phyloP scores from a whole-genome alignment of 2,888 invertebrate genomes.

The Acleris holmiana region DNA sequence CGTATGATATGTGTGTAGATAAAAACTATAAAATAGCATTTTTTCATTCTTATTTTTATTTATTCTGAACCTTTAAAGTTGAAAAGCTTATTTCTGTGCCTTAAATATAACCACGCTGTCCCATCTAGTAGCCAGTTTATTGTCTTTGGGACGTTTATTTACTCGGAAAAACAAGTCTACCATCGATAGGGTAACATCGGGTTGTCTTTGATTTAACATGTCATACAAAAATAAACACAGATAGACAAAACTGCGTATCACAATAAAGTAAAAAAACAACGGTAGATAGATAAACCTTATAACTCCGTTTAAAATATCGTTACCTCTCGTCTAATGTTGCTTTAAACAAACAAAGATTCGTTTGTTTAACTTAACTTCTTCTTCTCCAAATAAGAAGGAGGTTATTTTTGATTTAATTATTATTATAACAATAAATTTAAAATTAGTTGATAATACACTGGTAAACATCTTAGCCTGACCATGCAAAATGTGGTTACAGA shows the following conservation, averaged over 20 bases:
- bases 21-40: too few relatives aligned
- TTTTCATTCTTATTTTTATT: too few relatives aligned
- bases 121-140: neutral
- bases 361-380: neutral
- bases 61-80: too few relatives aligned
- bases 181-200: neutral
- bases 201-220: neutral
- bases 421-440: neutral
- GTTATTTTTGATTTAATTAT: neutral
- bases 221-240: too few relatives aligned
- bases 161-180: neutral
- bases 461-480: too few relatives aligned
- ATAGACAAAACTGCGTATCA: too few relatives aligned
- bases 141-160: neutral
- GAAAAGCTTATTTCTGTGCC: too few relatives aligned
- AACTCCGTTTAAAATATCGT: neutral
- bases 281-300: too few relatives aligned
- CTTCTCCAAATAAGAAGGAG: conserved; percentile 1
- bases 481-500: too few relatives aligned
- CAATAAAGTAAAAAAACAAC: too few relatives aligned
- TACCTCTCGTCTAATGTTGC: neutral
- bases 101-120: neutral
- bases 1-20: too few relatives aligned
- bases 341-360: neutral
- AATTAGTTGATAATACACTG: too few relatives aligned